Evolutionary conservation across 2,113 vertebrate genomes (phyloP), one percentile per base, ranked within the genome.

Genomic region (Archocentrus centrarchus): DNA sequence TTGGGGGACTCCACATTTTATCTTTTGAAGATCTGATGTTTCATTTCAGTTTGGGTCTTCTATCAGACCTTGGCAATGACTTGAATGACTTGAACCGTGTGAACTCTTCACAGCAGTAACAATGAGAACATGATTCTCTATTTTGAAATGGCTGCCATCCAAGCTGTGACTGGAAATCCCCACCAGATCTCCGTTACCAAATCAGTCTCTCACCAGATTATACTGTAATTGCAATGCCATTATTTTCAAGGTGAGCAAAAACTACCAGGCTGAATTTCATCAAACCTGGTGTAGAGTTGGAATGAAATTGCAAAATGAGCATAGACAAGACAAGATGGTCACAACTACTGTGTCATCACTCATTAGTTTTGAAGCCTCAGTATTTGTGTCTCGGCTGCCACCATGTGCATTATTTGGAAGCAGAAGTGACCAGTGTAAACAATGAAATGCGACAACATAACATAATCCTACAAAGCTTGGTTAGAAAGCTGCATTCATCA

Each of bases 161-260:
- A 85, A 81, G 13, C 63, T 63, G 9, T 86, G 64, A 83, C 59
- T 59, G 24, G 37, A 81, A 63, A 68, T 84, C 66, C 73, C 35
- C 39, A 63, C 30, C n/a, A 75, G 27, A 22, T 81, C 20, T 18
- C 59, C 79, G 39, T 59, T 75, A 47, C 77, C 77, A 76, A 80
- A 57, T 81, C 73, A 59, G 44, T 27, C 50, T 79, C 64, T 55
- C 15, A 64, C 75, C 22, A 50, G 13, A 66, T 66, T 83, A 5
- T 8, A 24, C 24, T 24, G 24, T 24, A 35, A 9, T 8, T 17
- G 14, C 2, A 3, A 5, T 5, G 30, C 7, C 18, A 8, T 50
- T 59, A 32, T 6, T 39, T 79, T 64, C 3, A 57, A 11, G 37
- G 4, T 41, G 11, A 27, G 10, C 2, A 41, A 41, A 41, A 41